These are phyloP conservation scores for Spodoptera litura DNA, from an alignment of 1,140 invertebrate genomes.

Conservation along the genomic window DNA sequence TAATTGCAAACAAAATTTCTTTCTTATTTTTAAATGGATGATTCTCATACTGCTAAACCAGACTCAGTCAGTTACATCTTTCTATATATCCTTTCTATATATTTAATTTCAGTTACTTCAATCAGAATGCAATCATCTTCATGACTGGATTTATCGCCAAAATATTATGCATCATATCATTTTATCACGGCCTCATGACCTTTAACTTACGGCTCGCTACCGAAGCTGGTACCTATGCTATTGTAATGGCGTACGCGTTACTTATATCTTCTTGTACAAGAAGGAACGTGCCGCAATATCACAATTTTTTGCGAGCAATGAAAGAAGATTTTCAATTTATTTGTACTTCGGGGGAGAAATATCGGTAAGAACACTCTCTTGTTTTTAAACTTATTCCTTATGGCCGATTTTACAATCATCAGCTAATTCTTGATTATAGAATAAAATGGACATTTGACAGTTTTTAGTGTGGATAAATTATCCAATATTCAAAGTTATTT, in stretches of 20 bases:
- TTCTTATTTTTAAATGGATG: background rate
- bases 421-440: no score
- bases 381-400: background rate
- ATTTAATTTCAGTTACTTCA: constrained; percentile 56
- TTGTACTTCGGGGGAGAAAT: constrained; percentile 59
- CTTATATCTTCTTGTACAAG: constrained; percentile 62
- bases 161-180: constrained; percentile 12
- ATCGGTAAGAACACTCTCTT: constrained; percentile 56
- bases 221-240: constrained; percentile 64
- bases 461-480: no score
- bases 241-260: constrained; percentile 63
- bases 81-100: background rate
- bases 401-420: no score
- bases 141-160: background rate
- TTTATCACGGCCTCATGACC: constrained; percentile 56
- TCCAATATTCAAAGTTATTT: no score
- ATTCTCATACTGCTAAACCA: no score
- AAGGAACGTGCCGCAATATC: constrained; percentile 59
- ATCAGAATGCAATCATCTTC: constrained; percentile 48
- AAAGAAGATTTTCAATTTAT: constrained; percentile 67
- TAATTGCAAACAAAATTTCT: background rate
- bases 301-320: constrained; percentile 57
- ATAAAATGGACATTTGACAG: no score
- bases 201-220: constrained; percentile 62
- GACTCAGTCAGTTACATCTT: background rate